These are phyloP conservation scores for Zaprionus ornatus DNA, from an alignment of 1,140 invertebrate genomes.

Conservation along the genomic window DNA sequence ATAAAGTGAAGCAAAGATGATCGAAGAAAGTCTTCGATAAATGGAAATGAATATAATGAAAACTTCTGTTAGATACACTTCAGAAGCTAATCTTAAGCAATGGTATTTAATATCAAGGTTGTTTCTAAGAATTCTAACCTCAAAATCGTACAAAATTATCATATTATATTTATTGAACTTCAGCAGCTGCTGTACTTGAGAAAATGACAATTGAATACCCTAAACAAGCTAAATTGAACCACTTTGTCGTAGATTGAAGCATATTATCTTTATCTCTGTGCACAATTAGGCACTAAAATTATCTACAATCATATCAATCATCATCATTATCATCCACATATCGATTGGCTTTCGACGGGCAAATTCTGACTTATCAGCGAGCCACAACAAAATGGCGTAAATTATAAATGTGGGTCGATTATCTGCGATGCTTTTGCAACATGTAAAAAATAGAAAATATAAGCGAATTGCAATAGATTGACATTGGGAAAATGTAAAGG, in stretches of 20 bases:
- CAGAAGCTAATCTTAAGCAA: too few relatives aligned
- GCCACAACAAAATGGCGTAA: conserved; percentile 21
- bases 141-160: background rate
- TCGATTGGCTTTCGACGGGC: conserved; percentile 32
- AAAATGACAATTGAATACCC: background rate
- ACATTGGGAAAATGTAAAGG: background rate
- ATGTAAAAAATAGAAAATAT: background rate
- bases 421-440: background rate
- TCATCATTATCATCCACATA: conserved; percentile 13
- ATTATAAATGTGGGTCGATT: conserved; percentile 7
- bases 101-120: too few relatives aligned
- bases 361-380: conserved; percentile 29
- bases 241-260: background rate
- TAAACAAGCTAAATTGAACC: conserved; percentile 1
- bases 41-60: too few relatives aligned
- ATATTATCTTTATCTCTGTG: conserved; percentile 4
- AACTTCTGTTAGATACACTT: too few relatives aligned
- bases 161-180: too few relatives aligned
- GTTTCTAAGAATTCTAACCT: too few relatives aligned
- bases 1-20: background rate
- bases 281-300: conserved; percentile 46
- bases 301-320: conserved; percentile 51
- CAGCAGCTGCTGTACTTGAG: too few relatives aligned
- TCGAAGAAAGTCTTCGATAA: background rate
- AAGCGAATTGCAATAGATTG: background rate